Conservation (phyloP, 1,140 invertebrate genomes). For the Amyelois transitella region DNA sequence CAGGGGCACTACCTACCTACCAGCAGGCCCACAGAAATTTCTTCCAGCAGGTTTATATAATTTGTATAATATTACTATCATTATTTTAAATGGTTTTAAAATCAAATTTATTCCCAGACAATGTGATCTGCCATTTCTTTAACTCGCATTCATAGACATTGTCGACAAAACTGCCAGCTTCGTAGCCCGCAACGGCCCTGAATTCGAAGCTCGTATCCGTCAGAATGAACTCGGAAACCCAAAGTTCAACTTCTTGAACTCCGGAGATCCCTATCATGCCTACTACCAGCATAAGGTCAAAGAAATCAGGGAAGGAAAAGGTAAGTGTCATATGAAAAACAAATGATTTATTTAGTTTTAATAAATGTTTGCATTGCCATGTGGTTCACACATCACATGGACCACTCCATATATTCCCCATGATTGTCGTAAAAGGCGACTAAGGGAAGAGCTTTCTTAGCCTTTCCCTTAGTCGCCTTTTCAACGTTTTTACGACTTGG, state of each 20-base stretch:
- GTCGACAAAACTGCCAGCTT: slow-evolving; percentile 99
- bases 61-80: background rate
- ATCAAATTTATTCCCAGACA: background rate
- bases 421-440: too few relatives aligned
- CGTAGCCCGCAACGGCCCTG: slow-evolving; percentile 98
- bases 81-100: background rate
- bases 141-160: slow-evolving; percentile 84
- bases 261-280: slow-evolving; percentile 98
- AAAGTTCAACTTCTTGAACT: slow-evolving; percentile 98
- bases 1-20: too few relatives aligned
- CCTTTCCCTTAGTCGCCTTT: too few relatives aligned
- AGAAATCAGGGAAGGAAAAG: slow-evolving; percentile 95
- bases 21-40: too few relatives aligned
- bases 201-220: slow-evolving; percentile 97
- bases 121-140: slow-evolving; percentile 33
- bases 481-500: too few relatives aligned
- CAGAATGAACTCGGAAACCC: slow-evolving; percentile 98
- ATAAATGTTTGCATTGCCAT: background rate
- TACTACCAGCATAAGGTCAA: slow-evolving; percentile 99
- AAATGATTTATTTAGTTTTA: background rate
- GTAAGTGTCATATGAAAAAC: slow-evolving; percentile 48
- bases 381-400: too few relatives aligned
- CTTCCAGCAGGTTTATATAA: background rate
- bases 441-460: too few relatives aligned
- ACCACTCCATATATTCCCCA: too few relatives aligned